Conservation (phyloP, 2,797 vertebrate genomes). For the Oreortyx pictus region DNA sequence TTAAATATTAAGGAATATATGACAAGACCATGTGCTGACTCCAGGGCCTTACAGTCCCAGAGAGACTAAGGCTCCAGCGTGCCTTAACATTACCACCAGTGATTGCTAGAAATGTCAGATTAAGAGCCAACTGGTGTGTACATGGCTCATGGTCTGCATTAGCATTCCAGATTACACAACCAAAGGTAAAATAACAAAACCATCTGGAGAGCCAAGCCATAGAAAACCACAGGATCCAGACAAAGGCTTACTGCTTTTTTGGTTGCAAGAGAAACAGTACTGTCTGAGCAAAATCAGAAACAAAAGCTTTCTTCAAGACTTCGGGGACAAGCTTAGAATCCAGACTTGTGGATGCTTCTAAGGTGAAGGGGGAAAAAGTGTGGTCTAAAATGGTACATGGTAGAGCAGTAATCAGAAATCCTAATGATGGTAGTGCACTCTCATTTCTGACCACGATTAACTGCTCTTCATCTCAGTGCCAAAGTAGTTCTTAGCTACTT, state of each 20-base stretch:
- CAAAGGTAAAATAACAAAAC: background rate
- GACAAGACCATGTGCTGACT: background rate
- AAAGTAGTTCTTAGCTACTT: background rate
- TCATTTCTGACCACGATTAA: background rate
- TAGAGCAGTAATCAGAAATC: background rate
- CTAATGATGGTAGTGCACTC: background rate
- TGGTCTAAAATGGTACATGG: background rate
- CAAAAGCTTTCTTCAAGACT: background rate
- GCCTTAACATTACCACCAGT: background rate
- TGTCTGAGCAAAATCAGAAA: background rate
- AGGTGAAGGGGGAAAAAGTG: background rate
- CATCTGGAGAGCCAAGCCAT: background rate
- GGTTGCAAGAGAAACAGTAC: constrained; percentile 14
- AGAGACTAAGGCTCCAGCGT: background rate
- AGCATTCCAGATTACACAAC: background rate
- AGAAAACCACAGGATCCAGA: background rate
- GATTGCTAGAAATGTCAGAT: background rate
- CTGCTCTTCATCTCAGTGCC: background rate
- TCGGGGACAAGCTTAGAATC: background rate
- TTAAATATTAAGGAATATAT: background rate
- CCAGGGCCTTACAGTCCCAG: background rate
- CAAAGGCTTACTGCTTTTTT: background rate
- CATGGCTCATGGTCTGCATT: background rate
- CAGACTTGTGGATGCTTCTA: background rate
- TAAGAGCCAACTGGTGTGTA: background rate